These are phyloP conservation scores for Notothenia coriiceps DNA, from an alignment of 2,113 vertebrate genomes.

Conservation along the genomic window DNA sequence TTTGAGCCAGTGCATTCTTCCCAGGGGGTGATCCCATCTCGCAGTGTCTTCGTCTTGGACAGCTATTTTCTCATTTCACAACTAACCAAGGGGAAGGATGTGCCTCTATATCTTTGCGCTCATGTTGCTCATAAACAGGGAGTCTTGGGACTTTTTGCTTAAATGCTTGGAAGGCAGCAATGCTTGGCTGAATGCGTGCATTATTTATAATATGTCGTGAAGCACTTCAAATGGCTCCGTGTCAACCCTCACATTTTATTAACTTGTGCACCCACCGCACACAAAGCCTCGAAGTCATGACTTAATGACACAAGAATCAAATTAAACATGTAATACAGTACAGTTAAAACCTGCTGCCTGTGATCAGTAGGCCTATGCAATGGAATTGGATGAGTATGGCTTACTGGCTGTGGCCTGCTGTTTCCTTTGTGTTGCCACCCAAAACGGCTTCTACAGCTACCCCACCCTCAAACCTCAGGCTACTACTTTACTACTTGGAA, in stretches of 20 bases:
- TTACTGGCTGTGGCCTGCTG: conserved; percentile 27
- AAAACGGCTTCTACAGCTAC: conserved; percentile 31
- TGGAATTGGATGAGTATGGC: conserved; percentile 37
- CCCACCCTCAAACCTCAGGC: conserved; percentile 45
- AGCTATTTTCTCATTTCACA: conserved; percentile 50
- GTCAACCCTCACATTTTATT: conserved; percentile 43
- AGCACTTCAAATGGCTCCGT: conserved; percentile 27
- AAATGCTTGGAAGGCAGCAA: conserved; percentile 24
- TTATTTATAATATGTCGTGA: conserved; percentile 28
- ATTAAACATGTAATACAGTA: not conserved
- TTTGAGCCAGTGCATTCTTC: conserved; percentile 42
- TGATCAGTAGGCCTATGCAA: conserved; percentile 14
- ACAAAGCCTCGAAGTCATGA: conserved; percentile 23
- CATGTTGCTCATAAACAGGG: conserved; percentile 48
- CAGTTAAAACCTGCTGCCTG: not conserved
- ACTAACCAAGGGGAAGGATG: conserved; percentile 47
- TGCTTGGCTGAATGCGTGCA: conserved; percentile 46
- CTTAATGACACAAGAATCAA: conserved; percentile 22
- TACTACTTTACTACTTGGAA: conserved; percentile 14
- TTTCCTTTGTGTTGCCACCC: conserved; percentile 33
- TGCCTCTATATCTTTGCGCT: conserved; percentile 32
- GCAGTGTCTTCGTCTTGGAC: conserved; percentile 57
- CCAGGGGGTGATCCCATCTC: conserved; percentile 53
- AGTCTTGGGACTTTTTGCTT: conserved; percentile 16
- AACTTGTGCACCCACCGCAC: conserved; percentile 32